Percentiles rank a stretch among this genome's conserved stretches.
These are phyloP conservation scores for Sepiola atlantica DNA, from an alignment of 2,888 invertebrate species.

Conservation along the genomic window DNA sequence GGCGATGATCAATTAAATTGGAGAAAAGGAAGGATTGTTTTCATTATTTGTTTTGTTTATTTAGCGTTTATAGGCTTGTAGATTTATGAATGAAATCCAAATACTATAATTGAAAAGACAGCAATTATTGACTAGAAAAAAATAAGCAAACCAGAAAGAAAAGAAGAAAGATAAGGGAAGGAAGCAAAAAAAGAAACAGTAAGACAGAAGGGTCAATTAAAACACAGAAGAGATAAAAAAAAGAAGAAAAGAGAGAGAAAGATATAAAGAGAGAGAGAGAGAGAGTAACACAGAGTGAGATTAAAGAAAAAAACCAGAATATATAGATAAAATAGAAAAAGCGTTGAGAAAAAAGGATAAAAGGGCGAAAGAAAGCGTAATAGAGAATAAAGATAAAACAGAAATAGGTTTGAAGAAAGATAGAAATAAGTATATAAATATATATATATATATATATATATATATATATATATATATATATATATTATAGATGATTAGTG, in stretches of 20 bases:
- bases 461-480: no score
- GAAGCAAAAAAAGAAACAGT: neutral
- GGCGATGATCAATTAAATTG: neutral
- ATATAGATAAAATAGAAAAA: neutral
- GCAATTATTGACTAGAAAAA: neutral
- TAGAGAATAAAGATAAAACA: neutral
- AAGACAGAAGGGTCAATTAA: neutral
- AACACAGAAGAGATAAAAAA: neutral
- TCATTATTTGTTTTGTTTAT: no score
- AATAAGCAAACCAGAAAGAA: neutral
- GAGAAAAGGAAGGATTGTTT: neutral
- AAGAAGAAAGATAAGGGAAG: neutral
- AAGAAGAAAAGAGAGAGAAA: neutral
- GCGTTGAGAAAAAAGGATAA: neutral
- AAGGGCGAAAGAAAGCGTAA: neutral
- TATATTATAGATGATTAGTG: no score
- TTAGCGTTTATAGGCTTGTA: neutral
- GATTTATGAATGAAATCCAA: neutral
- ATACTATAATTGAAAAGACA: neutral
- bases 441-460: no score
- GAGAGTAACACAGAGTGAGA: neutral
- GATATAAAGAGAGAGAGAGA: neutral
- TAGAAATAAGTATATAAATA: no score
- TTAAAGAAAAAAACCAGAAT: neutral
- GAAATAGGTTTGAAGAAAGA: no score